These are phyloP conservation scores for Turnix velox DNA, from an alignment of 2,113 vertebrate genomes.

Conservation along the genomic window DNA sequence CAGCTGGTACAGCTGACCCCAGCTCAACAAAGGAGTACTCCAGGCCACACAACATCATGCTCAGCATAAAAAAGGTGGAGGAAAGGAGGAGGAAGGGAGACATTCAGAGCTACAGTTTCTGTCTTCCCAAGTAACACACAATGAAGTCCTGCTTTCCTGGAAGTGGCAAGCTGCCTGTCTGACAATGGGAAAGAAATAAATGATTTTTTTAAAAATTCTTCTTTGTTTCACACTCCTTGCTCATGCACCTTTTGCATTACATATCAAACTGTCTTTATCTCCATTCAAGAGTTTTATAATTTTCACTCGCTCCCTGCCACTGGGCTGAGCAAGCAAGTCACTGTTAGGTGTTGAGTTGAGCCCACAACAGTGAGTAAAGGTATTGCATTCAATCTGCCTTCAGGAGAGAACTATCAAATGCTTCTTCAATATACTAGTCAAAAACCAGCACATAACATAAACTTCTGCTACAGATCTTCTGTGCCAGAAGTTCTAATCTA, in stretches of 20 bases:
- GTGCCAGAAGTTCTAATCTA: background rate
- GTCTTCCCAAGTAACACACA: background rate
- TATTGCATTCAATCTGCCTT: background rate
- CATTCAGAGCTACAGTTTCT: background rate
- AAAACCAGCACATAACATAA: background rate
- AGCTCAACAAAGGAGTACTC: background rate
- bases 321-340: rapidly evolving
- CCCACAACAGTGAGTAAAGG: background rate
- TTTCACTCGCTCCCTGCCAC: background rate
- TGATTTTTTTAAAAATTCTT: no score
- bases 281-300: background rate
- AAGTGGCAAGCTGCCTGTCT: background rate
- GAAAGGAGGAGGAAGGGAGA: background rate
- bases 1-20: background rate
- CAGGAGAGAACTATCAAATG: background rate
- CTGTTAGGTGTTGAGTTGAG: background rate
- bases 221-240: background rate
- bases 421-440: background rate
- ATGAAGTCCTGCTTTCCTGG: background rate
- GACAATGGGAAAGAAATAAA: background rate
- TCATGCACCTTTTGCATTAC: background rate
- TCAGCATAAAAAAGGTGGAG: background rate
- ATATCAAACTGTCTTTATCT: background rate
- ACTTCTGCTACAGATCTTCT: background rate
- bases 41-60: background rate